These are phyloP conservation scores for Nothobranchius furzeri DNA, from an alignment of 2,113 vertebrate genomes.

Conservation along the genomic window DNA sequence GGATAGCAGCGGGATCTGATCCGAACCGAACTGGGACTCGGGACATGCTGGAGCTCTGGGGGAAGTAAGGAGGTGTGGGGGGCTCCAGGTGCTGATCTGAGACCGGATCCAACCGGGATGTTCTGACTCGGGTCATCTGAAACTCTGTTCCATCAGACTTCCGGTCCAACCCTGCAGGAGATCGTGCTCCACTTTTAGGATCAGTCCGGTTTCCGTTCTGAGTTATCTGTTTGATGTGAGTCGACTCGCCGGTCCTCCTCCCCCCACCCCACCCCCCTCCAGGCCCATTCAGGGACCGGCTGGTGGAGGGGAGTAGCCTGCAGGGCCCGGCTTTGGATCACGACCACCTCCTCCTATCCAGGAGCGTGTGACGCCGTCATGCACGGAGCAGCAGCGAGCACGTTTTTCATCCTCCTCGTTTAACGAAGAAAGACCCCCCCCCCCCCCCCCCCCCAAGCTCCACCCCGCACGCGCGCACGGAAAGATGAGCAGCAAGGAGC, in stretches of 20 bases:
- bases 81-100: slow-evolving; percentile 61
- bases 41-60: slow-evolving; percentile 16
- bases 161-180: slow-evolving; percentile 21
- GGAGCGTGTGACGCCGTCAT: slow-evolving; percentile 52
- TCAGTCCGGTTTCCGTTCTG: too few relatives aligned
- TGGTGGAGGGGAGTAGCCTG: slow-evolving; percentile 72
- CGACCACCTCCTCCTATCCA: slow-evolving; percentile 50
- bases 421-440: slow-evolving; percentile 10
- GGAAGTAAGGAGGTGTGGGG: slow-evolving; percentile 8
- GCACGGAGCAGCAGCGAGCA: slow-evolving; percentile 40
- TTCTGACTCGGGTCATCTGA: slow-evolving; percentile 72
- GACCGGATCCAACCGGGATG: slow-evolving; percentile 55
- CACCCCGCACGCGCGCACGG: not conserved
- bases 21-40: slow-evolving; percentile 16
- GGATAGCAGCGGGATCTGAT: slow-evolving; percentile 49
- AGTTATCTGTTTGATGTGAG: not conserved
- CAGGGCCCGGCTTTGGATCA: slow-evolving; percentile 72
- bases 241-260: slow-evolving; percentile 7
- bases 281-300: too few relatives aligned
- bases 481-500: slow-evolving; percentile 82
- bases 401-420: slow-evolving; percentile 56
- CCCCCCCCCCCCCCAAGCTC: not conserved
- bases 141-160: slow-evolving; percentile 62
- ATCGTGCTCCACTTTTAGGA: not conserved
- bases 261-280: slow-evolving; percentile 3